Evolutionary conservation across 2,797 vertebrate species (phyloP).

Genomic region (Intellagama lesueurii): DNA sequence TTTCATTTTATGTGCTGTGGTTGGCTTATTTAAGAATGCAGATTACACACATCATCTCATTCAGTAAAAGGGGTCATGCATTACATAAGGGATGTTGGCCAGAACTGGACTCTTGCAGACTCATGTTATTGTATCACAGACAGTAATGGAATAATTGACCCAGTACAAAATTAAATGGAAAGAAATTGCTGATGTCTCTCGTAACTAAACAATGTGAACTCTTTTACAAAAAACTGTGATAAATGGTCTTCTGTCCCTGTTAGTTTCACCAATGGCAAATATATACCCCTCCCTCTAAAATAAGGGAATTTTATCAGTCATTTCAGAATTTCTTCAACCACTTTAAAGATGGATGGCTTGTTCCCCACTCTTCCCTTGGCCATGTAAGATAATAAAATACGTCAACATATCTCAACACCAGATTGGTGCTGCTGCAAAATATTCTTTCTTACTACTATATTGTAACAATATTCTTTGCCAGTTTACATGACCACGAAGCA

Average conservation of each 20-base stretch:
- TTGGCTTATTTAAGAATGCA: slow-evolving; percentile 56
- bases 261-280: slow-evolving; percentile 26
- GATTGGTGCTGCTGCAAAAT: slow-evolving; percentile 13
- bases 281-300: not conserved
- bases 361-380: slow-evolving; percentile 44
- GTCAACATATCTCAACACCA: slow-evolving; percentile 20
- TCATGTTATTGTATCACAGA: slow-evolving; percentile 53
- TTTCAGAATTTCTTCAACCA: slow-evolving; percentile 12
- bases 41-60: slow-evolving; percentile 48
- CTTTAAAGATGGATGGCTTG: slow-evolving; percentile 27
- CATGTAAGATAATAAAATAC: slow-evolving; percentile 68
- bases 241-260: slow-evolving; percentile 44
- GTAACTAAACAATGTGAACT: slow-evolving; percentile 47
- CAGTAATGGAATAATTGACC: slow-evolving; percentile 41
- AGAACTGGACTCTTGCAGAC: slow-evolving; percentile 46
- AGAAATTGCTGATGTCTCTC: slow-evolving; percentile 59
- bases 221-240: slow-evolving; percentile 25
- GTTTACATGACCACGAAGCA: not conserved
- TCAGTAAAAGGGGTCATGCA: slow-evolving; percentile 39
- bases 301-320: not conserved
- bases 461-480: slow-evolving; percentile 7
- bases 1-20: slow-evolving; percentile 66
- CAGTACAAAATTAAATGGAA: slow-evolving; percentile 48
- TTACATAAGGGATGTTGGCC: slow-evolving; percentile 37
- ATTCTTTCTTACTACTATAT: accelerated